Base-by-base conservation (phyloP, 1,140 invertebrate genomes). In the Venustaconcha ellipsiformis region DNA sequence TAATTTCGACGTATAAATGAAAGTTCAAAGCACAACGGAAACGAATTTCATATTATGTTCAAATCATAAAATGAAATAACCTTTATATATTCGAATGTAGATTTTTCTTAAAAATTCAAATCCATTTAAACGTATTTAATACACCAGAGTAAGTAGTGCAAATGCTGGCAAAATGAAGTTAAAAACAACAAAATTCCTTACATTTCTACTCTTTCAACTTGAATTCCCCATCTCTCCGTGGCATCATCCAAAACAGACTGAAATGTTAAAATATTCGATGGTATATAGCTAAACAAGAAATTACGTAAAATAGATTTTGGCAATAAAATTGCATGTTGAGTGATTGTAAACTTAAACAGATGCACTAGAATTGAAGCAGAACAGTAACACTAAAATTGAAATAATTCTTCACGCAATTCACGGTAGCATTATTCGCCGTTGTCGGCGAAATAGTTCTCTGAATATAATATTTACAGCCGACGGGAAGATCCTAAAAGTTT, bases 211-310 rank as follows among this genome's bases (percentile, higher is more conserved):
- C 96, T 92, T 89, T 98, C 96, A 0, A 99, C 96, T 92, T 98
- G 97, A 18, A 98, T 96, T n/a, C 97, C 97, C 97, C 97, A 98
- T 58, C 95, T 95, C 83, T 97, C 96, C 11, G 97, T 99, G n/a
- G 96, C 96, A 71, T 96, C 95, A 86, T 97, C 95, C 56, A 97
- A 90, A 62, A 77, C 72, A 30, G 78, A 78, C 85, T 88, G 78
- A 68, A 77, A 76, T 66, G 23, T 8, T 37, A 37, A 37, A 37
- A 37, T 37, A 37, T 37, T 97, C 96, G 8, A 97, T 99, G n/a
- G 96, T 96, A 72, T 96, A 95, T 85, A 97, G 95, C 56, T 97
- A 90, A 62, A 77, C 72, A 23, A 76, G 76, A 83, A 87, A 76
- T 65, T 75, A 76, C 62, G 23, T 8, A 70, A 56, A n/a, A 20